phyloP scores from a whole-genome alignment of 1,140 invertebrate species.

The Drosophila eugracilis region DNA sequence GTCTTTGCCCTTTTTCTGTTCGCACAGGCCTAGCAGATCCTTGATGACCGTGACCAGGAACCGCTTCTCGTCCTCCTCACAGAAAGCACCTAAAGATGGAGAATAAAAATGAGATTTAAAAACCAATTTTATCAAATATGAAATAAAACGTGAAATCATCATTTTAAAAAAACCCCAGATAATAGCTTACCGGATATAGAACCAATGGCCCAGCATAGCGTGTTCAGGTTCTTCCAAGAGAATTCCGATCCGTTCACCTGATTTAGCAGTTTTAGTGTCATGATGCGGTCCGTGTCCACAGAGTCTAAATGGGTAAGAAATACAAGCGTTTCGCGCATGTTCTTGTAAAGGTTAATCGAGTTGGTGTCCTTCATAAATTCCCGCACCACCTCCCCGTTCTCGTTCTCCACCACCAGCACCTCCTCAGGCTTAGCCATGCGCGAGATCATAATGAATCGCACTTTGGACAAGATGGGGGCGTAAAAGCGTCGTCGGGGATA shows the following conservation, averaged over 20 bases:
- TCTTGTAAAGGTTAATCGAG: slow-evolving; percentile 99
- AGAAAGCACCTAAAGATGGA: slow-evolving; percentile 72
- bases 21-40: slow-evolving; percentile 98
- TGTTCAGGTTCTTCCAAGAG: slow-evolving; percentile 99
- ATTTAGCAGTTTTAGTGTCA: slow-evolving; percentile 99
- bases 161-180: not conserved
- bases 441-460: slow-evolving; percentile 99
- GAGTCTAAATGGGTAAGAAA: slow-evolving; percentile 99
- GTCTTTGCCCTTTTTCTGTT: slow-evolving; percentile 99
- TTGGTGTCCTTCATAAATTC: slow-evolving; percentile 99
- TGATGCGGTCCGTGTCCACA: slow-evolving; percentile 98
- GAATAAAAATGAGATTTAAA: not conserved
- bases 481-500: slow-evolving; percentile 89
- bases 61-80: slow-evolving; percentile 99
- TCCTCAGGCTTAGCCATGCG: slow-evolving; percentile 99
- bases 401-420: slow-evolving; percentile 99
- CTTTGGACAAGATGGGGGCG: slow-evolving; percentile 92
- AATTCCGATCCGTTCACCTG: slow-evolving; percentile 99
- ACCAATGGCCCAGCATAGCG: slow-evolving; percentile 99
- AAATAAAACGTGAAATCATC: no score
- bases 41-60: slow-evolving; percentile 99
- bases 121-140: not conserved
- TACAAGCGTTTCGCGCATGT: slow-evolving; percentile 99
- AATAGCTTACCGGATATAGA: slow-evolving; percentile 95
- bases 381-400: slow-evolving; percentile 99